Conservation (phyloP, 2,113 vertebrate genomes). For the Ia io region DNA sequence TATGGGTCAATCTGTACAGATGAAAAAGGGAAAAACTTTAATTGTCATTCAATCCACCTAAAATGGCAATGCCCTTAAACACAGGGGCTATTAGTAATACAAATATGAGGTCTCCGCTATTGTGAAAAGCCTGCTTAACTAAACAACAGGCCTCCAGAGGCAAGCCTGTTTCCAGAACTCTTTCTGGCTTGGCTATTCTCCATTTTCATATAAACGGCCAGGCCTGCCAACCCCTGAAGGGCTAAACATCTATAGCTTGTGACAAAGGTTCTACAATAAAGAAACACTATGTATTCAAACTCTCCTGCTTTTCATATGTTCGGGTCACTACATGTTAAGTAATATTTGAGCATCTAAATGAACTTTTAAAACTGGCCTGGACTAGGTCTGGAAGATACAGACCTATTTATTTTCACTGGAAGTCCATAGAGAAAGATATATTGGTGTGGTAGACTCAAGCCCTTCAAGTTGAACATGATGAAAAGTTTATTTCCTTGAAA, state of each 20-base stretch:
- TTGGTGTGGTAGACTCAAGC: neutral
- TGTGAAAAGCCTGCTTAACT: constrained; percentile 24
- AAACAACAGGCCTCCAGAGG: neutral
- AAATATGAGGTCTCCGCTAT: neutral
- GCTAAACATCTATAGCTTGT: neutral
- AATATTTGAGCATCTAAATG: neutral
- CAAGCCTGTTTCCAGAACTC: neutral
- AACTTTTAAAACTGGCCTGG: neutral
- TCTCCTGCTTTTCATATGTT: neutral
- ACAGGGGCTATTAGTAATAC: neutral
- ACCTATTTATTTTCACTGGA: neutral
- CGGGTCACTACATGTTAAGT: neutral
- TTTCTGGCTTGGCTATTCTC: neutral
- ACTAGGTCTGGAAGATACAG: neutral
- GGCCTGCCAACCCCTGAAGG: neutral
- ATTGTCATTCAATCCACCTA: constrained; percentile 17
- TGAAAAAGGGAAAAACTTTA: constrained; percentile 8
- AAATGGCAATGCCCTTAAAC: constrained; percentile 53
- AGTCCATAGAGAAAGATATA: neutral
- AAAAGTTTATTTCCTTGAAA: constrained; percentile 54
- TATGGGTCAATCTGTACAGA: constrained; percentile 5
- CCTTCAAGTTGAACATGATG: constrained; percentile 33
- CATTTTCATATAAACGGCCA: neutral
- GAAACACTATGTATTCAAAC: neutral
- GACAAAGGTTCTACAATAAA: neutral